Evolutionary conservation across 2,888 invertebrate species (phyloP), one percentile per base, ranked within the genome.

Genomic region (Drosophila aldrichi): DNA sequence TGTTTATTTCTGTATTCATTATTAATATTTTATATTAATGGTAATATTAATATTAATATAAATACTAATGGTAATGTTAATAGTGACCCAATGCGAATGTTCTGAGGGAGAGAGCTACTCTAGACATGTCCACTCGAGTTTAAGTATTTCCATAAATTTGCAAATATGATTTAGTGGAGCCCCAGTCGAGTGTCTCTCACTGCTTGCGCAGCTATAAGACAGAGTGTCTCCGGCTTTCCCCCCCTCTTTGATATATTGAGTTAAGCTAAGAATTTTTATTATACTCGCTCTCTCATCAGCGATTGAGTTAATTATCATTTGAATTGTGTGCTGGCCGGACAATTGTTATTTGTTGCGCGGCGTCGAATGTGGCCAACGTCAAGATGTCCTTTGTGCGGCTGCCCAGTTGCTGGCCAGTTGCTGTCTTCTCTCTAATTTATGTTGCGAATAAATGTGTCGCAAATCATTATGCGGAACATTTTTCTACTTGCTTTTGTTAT

Each of bases 371-470:
- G 62, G 55, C 62, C 54, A 77, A 59, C 44, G 51, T 66, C 76
- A 59, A 67, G 61, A 62, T 62, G 71, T 75, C 59, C 66, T 29
- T 43, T 70, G 20, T 63, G 60, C 20, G 55, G 57, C 48, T 56
- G 56, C 32, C 46, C 41, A 55, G 55, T 57, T 55, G 34, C 16
- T 32, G 64, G 44, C 55, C 58, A 55, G 18, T 64, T 22, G 65
- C 22, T 65, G 77, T 55, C 63, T 40, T 41, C 34, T 20, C 32
- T 60, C 70, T 89, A 82, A 86, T 86, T 86, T 86, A 86, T 86
- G 81, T 88, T 71, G 81, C 81, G 69, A 88, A 88, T 81, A 86
- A 86, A 86, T 89, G 86, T 86, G 86, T 86, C 88, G 82, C 86
- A 86, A 86, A 85, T 88, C 89, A 86, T 86, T 85, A 88, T 70